phyloP scores from a whole-genome alignment of 2,113 vertebrate species.

The Rhea americana region DNA sequence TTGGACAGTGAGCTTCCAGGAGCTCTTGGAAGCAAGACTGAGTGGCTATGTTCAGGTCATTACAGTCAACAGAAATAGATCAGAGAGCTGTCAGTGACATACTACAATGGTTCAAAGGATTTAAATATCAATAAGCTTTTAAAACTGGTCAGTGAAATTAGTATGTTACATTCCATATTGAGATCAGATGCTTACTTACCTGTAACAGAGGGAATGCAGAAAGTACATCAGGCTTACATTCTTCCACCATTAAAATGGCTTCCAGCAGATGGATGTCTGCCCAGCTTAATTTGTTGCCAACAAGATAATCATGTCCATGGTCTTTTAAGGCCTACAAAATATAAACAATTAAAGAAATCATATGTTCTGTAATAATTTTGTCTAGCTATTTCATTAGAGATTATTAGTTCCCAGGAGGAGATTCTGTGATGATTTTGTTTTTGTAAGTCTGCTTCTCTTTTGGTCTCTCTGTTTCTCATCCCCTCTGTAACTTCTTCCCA shows the following conservation, averaged over 20 bases:
- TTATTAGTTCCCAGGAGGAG: background rate
- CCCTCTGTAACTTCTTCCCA: background rate
- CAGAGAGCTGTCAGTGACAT: background rate
- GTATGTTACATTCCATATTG: background rate
- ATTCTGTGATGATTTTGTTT: background rate
- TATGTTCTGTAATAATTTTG: background rate
- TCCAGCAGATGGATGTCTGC: slow-evolving; percentile 89
- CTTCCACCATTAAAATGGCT: slow-evolving; percentile 86
- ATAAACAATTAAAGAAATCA: background rate
- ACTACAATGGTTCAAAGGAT: background rate
- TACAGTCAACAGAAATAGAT: background rate
- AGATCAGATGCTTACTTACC: slow-evolving; percentile 31
- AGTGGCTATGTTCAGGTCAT: rapidly evolving
- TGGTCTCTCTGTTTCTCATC: too few relatives aligned
- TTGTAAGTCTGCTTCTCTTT: background rate
- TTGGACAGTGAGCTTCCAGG: background rate
- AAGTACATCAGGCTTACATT: slow-evolving; percentile 77
- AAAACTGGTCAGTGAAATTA: background rate
- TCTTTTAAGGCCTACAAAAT: slow-evolving; percentile 78
- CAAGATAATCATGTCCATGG: slow-evolving; percentile 79
- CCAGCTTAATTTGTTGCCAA: slow-evolving; percentile 84
- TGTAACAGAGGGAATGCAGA: slow-evolving; percentile 75
- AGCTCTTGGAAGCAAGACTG: background rate
- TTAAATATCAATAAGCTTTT: background rate
- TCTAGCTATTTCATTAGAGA: background rate